Percentiles rank a stretch among this genome's conserved stretches.
These are phyloP conservation scores for Calidris pygmaea DNA, from an alignment of 2,113 vertebrate genomes.

Conservation along the genomic window DNA sequence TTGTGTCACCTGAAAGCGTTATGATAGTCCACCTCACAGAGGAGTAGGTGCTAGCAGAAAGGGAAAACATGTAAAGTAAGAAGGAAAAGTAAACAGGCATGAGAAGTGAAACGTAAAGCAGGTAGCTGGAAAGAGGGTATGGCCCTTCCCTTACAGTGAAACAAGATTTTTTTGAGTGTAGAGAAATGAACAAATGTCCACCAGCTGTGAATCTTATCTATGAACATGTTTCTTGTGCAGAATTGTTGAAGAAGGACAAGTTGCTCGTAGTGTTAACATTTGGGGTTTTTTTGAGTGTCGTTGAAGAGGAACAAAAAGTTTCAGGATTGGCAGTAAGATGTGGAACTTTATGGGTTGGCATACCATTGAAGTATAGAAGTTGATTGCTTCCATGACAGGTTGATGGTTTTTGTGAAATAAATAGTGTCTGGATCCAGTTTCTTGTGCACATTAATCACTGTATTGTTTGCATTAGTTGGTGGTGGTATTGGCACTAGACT, in stretches of 20 bases:
- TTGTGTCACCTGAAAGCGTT: background rate
- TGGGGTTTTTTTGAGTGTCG: background rate
- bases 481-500: background rate
- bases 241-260: background rate
- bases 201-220: background rate
- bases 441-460: background rate
- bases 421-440: background rate
- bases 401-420: background rate
- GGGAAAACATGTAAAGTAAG: background rate
- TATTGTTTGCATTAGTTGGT: background rate
- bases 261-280: background rate
- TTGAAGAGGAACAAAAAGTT: background rate
- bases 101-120: background rate
- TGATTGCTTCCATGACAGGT: background rate
- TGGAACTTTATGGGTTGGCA: background rate
- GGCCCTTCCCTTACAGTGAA: background rate
- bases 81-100: background rate
- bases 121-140: background rate
- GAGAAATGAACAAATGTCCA: background rate
- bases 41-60: background rate
- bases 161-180: background rate
- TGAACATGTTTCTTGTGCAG: background rate
- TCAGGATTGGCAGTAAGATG: background rate
- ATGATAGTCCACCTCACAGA: background rate
- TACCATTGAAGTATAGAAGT: background rate